Conservation (phyloP, 2,113 vertebrate genomes). For the Elephantulus edwardii region DNA sequence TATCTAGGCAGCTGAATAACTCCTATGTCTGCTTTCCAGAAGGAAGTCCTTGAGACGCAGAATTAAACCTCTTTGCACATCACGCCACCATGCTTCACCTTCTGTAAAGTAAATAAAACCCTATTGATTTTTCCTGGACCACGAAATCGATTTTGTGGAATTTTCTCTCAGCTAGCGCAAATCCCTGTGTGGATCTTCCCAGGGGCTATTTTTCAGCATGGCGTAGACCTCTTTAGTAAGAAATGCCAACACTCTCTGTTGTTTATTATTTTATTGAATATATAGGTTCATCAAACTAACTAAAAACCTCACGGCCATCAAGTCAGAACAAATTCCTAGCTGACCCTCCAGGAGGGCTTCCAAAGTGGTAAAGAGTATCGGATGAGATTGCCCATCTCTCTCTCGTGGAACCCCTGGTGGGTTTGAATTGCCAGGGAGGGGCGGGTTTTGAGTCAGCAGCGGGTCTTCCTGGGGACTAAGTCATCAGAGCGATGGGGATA, state of each 20-base stretch:
- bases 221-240: background rate
- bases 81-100: slow-evolving; percentile 31
- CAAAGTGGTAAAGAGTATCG: too few species aligned
- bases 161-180: slow-evolving; percentile 4
- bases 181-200: slow-evolving; percentile 48
- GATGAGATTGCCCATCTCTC: too few species aligned
- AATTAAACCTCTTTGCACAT: slow-evolving; percentile 41
- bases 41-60: slow-evolving; percentile 2
- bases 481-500: too few species aligned
- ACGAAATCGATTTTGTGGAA: slow-evolving; percentile 49
- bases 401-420: too few species aligned
- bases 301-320: too few species aligned
- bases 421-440: too few species aligned
- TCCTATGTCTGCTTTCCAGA: background rate
- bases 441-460: too few species aligned
- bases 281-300: too few species aligned
- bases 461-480: too few species aligned
- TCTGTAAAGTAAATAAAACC: background rate
- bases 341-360: too few species aligned
- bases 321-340: too few species aligned
- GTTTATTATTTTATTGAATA: background rate
- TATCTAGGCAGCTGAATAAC: background rate
- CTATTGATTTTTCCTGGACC: slow-evolving; percentile 45
- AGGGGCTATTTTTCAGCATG: slow-evolving; percentile 6
- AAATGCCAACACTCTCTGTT: background rate